phyloP scores from a whole-genome alignment of 1,140 invertebrate species.

The Nephila pilipes region DNA sequence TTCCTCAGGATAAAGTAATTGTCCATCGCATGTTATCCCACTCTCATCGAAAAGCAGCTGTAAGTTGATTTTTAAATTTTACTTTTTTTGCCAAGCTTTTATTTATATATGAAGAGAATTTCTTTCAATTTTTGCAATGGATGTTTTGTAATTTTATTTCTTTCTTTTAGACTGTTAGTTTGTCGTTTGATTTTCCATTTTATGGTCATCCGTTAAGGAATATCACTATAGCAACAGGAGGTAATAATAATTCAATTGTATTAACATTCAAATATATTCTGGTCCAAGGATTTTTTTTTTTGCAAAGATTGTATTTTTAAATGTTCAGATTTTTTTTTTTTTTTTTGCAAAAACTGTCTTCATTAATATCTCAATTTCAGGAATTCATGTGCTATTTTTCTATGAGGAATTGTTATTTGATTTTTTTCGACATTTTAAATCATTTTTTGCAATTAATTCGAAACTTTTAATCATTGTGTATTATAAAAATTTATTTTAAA shows the following conservation, averaged over 20 bases:
- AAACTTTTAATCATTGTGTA: no score
- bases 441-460: no score
- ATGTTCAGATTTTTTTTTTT: no score
- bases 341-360: no score
- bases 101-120: not conserved
- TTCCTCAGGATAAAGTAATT: slow-evolving; percentile 83
- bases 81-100: not conserved
- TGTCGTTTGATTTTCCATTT: slow-evolving; percentile 95
- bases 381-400: no score
- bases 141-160: not conserved
- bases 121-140: slow-evolving; percentile 34
- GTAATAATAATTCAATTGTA: slow-evolving; percentile 81
- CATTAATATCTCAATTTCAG: no score
- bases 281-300: no score
- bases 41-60: slow-evolving; percentile 91
- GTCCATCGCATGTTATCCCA: slow-evolving; percentile 89
- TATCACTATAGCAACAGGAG: slow-evolving; percentile 98
- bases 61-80: slow-evolving; percentile 83
- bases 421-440: no score
- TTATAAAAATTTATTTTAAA: no score
- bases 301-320: no score
- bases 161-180: slow-evolving; percentile 88
- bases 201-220: slow-evolving; percentile 95
- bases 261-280: no score
- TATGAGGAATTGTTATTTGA: no score